Evolutionary conservation across 1,140 invertebrate genomes (phyloP).

Genomic region (Semibalanus balanoides): DNA sequence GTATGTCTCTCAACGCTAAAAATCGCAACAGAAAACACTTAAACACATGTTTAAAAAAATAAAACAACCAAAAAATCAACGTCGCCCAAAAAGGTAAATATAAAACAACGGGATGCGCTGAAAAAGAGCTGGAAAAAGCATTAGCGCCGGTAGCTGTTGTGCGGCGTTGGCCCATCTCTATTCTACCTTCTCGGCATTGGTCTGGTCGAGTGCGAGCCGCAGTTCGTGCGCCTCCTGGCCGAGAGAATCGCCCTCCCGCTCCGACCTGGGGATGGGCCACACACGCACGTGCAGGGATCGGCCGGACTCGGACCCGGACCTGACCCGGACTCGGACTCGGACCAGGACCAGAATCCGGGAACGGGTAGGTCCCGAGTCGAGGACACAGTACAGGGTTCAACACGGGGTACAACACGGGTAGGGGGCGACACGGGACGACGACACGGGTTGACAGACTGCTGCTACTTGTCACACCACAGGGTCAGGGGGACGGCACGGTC

Average conservation of each 20-base stretch:
- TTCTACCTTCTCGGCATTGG: background rate
- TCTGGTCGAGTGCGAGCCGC: background rate
- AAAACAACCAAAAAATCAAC: background rate
- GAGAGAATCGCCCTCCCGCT: background rate
- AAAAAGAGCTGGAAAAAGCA: background rate
- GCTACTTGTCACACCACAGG: background rate
- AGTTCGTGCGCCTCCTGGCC: background rate
- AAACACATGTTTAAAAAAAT: background rate
- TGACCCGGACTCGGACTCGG: background rate
- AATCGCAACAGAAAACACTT: background rate
- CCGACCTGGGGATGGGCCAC: background rate
- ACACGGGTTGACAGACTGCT: background rate
- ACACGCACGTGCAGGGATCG: background rate
- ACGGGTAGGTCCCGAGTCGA: background rate
- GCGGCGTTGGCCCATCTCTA: background rate
- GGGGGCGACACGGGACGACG: no score
- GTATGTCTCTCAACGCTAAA: background rate
- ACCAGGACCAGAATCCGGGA: background rate
- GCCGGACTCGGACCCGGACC: no score
- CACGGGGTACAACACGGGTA: no score
- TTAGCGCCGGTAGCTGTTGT: background rate
- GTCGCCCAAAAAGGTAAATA: background rate
- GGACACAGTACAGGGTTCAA: no score
- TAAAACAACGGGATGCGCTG: background rate
- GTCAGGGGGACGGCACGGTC: background rate